phyloP scores from a whole-genome alignment of 2,113 vertebrate species.

The Myrmecobius fasciatus region DNA sequence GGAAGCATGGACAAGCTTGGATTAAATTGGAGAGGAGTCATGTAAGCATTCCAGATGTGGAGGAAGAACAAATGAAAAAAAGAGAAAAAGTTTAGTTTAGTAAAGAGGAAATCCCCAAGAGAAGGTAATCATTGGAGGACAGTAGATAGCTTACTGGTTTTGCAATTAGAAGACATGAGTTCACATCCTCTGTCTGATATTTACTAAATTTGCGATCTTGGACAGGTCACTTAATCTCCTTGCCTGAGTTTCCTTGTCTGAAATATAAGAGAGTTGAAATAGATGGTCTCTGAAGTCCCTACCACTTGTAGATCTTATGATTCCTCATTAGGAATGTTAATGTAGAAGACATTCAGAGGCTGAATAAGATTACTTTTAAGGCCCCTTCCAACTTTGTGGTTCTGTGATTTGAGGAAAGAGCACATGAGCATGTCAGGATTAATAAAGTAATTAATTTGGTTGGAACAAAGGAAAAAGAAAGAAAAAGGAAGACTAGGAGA shows the following conservation, averaged over 20 bases:
- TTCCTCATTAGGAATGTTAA: not conserved
- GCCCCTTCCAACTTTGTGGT: not conserved
- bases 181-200: not conserved
- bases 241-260: not conserved
- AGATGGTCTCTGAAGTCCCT: not conserved
- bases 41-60: not conserved
- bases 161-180: not conserved
- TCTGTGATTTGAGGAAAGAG: not conserved
- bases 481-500: not conserved
- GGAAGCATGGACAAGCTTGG: not conserved
- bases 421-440: not conserved
- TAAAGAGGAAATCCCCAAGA: not conserved
- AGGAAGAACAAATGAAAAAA: not conserved
- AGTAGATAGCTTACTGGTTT: not conserved
- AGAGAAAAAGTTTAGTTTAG: not conserved
- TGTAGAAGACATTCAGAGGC: not conserved
- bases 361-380: not conserved
- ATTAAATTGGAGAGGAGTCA: not conserved
- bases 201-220: not conserved
- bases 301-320: not conserved
- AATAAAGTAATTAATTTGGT: not conserved
- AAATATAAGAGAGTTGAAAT: not conserved
- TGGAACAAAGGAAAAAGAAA: not conserved
- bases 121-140: too few species aligned
- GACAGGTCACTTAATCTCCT: not conserved